Base-by-base conservation (phyloP, 2,113 vertebrate genomes). In the Cepphus grylle region DNA sequence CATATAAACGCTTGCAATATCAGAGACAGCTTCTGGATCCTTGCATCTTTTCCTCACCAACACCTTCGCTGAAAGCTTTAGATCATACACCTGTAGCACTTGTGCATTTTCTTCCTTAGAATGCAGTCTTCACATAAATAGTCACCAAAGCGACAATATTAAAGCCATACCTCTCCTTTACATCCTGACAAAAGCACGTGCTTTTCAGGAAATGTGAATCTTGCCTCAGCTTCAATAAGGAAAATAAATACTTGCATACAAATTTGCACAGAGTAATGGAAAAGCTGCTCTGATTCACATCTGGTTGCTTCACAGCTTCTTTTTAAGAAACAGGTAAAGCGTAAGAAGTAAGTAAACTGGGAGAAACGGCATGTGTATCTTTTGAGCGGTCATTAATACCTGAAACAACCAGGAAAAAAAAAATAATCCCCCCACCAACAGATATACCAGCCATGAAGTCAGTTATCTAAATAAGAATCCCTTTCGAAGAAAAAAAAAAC, bases 401-500 rank as follows among this genome's bases (percentile, higher is more conserved):
- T 6, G 1, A 55, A 86, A 66, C 13, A 65, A 70, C 2, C 4
- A 58, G 8, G 2, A 8, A 29, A 63, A 30, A 49, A 53, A 6
- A 16, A 8, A n/a, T n/a, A 40, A 3, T 6, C 2, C 10, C 8
- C 1, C 1, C 16, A 2, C 25, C 4, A 45, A 55, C 4, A 53
- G 5, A 58, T 8, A 17, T 30, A 45, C 19, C 9, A 34, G 5
- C 8, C 59, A 38, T 17, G 6, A 70, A 81, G 18, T 53, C 42
- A 61, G 30, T n/a, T 65, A 55, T 7, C 26, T 18, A 27, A 9
- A 55, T 62, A 81, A 18, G 18, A 71, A 58, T 32, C 17, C 22
- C 25, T 81, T 90, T 55, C 9, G 5, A 89, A 88, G 25, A 12
- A 63, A 63, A 38, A 38, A 45, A 18, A 40, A 40, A 40, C 15